Conservation (phyloP, 2,113 vertebrate species). For the Vombatus ursinus region DNA sequence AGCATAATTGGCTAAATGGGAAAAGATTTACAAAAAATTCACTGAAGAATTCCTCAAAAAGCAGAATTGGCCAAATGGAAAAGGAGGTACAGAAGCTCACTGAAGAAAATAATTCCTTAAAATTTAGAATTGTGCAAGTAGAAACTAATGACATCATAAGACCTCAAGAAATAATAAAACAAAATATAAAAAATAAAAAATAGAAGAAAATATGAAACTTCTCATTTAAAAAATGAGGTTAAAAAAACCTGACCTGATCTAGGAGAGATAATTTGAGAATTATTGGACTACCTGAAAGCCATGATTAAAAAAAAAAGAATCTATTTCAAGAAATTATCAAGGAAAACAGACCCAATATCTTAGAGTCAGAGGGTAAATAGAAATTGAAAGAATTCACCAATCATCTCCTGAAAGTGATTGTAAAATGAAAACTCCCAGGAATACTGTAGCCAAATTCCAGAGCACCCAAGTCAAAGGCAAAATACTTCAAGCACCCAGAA, state of each 20-base stretch:
- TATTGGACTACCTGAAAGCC: not conserved
- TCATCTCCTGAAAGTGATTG: not conserved
- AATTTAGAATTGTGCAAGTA: not conserved
- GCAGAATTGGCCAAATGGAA: not conserved
- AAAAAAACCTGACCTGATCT: not conserved
- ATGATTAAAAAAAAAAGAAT: not conserved
- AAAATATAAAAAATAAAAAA: not conserved
- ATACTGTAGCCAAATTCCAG: not conserved
- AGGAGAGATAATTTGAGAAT: not conserved
- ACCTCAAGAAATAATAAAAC: not conserved
- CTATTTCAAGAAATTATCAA: not conserved
- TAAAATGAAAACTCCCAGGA: not conserved
- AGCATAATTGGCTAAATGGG: too few species aligned
- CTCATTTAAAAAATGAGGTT: not conserved
- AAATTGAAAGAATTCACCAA: not conserved
- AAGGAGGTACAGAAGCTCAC: not conserved
- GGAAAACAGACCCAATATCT: not conserved
- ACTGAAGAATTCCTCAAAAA: too few species aligned
- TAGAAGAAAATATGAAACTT: not conserved
- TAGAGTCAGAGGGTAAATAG: not conserved
- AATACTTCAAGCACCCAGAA: not conserved
- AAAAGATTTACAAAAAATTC: too few species aligned
- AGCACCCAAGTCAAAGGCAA: not conserved
- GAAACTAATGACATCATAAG: not conserved
- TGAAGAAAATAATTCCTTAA: not conserved